These are phyloP conservation scores for Lucilia cuprina DNA, from an alignment of 1,140 invertebrate genomes.

Conservation along the genomic window DNA sequence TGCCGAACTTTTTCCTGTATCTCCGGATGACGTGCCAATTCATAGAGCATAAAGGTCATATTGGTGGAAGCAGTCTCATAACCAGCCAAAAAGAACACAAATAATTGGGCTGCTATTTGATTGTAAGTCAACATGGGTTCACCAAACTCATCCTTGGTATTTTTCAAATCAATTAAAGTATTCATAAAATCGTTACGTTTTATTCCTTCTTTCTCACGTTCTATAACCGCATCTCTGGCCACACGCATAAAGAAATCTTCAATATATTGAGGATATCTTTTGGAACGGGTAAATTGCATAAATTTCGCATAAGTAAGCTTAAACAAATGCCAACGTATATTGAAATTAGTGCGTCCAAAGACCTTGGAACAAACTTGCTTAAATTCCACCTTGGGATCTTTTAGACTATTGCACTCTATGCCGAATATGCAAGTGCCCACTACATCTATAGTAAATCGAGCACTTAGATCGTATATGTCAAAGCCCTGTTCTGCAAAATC, in stretches of 20 bases:
- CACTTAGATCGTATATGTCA: constrained; percentile 61
- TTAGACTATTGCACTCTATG: constrained; percentile 66
- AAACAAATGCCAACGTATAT: too few relatives aligned
- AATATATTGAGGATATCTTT: constrained; percentile 15
- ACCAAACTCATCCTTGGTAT: constrained; percentile 10
- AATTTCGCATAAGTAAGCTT: constrained; percentile 12
- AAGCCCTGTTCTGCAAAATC: background rate
- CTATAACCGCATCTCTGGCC: background rate
- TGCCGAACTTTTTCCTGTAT: constrained; percentile 70
- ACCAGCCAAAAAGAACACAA: too few relatives aligned
- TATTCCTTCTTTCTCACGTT: background rate
- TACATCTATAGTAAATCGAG: constrained; percentile 69
- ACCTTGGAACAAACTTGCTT: constrained; percentile 53
- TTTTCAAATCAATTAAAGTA: constrained; percentile 28
- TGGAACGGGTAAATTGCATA: background rate
- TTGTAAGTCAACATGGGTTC: constrained; percentile 37
- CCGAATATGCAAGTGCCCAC: constrained; percentile 70
- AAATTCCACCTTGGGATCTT: constrained; percentile 67
- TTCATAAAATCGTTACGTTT: constrained; percentile 20
- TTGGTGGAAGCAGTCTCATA: too few relatives aligned
- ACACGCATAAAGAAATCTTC: constrained; percentile 25
- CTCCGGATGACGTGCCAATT: constrained; percentile 72
- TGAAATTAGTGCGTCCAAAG: constrained; percentile 44
- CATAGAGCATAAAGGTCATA: constrained; percentile 72
- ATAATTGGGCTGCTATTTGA: constrained; percentile 72